Evolutionary conservation across 2,113 vertebrate genomes (phyloP).

Genomic region (Mirza zaza): DNA sequence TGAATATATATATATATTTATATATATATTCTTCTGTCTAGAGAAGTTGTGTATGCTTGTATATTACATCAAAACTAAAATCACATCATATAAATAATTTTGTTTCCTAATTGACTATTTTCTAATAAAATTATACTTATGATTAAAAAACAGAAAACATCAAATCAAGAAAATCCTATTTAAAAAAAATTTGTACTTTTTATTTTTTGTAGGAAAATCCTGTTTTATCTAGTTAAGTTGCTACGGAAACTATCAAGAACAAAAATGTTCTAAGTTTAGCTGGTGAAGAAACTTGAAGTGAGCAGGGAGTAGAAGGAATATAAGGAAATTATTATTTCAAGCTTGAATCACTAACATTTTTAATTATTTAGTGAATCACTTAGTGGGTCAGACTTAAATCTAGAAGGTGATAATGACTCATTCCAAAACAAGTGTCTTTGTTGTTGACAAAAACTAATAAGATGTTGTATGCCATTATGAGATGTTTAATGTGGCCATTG

Average conservation of each 20-base stretch:
- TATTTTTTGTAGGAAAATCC: neutral
- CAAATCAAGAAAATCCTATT: neutral
- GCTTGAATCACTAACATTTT: neutral
- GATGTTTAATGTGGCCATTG: neutral
- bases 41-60: neutral
- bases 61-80: neutral
- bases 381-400: neutral
- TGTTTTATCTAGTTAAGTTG: neutral
- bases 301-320: neutral
- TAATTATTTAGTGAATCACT: neutral
- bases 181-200: too few species aligned
- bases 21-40: neutral
- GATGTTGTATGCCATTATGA: neutral
- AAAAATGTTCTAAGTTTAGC: neutral
- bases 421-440: neutral
- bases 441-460: conserved; percentile 23
- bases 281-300: neutral
- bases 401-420: neutral
- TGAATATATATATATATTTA: neutral
- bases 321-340: neutral
- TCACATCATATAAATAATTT: neutral
- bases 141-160: neutral
- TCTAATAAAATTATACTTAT: neutral
- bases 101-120: neutral
- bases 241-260: neutral